phyloP scores from a whole-genome alignment of 92 coral and sea anemone genomes.

The Zoanthus sansibaricus region DNA sequence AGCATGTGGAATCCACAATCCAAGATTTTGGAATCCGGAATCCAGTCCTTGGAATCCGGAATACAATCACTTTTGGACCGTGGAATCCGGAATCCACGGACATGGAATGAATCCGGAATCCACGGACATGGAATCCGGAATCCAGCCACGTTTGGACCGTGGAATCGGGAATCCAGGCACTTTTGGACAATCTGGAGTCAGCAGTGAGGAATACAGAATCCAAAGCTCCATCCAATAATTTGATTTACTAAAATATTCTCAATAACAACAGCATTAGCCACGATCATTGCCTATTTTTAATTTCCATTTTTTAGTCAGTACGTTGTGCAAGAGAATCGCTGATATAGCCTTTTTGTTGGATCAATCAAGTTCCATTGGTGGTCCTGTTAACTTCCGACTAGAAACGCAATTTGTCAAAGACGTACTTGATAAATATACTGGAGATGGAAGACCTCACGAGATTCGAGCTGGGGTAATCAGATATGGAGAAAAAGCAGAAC shows the following conservation, averaged over 20 bases:
- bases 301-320: background rate
- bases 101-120: too few species aligned
- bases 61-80: too few species aligned
- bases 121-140: too few species aligned
- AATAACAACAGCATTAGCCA: background rate
- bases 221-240: too few species aligned
- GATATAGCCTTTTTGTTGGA: slow-evolving; percentile 35
- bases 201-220: too few species aligned
- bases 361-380: slow-evolving; percentile 15
- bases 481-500: background rate
- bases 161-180: too few species aligned
- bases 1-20: too few species aligned
- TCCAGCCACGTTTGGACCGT: too few species aligned
- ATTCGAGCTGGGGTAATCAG: slow-evolving; percentile 12
- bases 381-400: background rate
- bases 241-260: background rate
- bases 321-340: background rate
- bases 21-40: too few species aligned
- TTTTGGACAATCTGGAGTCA: too few species aligned
- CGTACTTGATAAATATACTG: slow-evolving; percentile 3
- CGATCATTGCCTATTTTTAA: background rate
- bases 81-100: too few species aligned
- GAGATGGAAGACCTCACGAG: background rate
- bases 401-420: slow-evolving; percentile 27
- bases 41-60: too few species aligned